These are phyloP conservation scores for Penaeus japonicus DNA, from an alignment of 1,140 invertebrate genomes.

Conservation along the genomic window DNA sequence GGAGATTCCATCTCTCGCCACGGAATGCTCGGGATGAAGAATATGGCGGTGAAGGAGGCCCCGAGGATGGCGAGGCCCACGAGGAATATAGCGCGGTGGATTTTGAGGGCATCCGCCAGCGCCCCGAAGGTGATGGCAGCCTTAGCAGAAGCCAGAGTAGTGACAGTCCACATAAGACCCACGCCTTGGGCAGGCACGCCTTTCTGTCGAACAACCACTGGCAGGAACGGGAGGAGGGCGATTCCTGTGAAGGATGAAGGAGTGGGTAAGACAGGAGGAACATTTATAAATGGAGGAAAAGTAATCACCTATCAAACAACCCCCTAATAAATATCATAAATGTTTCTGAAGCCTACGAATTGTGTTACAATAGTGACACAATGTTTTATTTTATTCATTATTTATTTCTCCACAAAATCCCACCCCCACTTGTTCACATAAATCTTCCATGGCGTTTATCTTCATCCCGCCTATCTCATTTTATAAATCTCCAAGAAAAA, in stretches of 20 bases:
- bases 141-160: conserved; percentile 30
- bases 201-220: conserved; percentile 41
- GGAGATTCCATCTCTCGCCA: not conserved
- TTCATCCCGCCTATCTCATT: no score
- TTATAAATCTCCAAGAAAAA: no score
- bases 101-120: conserved; percentile 44
- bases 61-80: conserved; percentile 2
- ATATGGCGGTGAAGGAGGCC: conserved; percentile 17
- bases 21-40: conserved; percentile 23
- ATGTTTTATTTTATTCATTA: no score
- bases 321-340: no score
- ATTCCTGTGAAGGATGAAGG: conserved; percentile 2
- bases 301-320: no score
- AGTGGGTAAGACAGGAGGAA: no score
- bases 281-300: no score
- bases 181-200: conserved; percentile 44
- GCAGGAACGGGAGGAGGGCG: conserved; percentile 33
- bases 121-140: conserved; percentile 10
- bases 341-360: no score
- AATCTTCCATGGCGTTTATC: no score
- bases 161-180: conserved; percentile 41
- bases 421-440: no score
- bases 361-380: no score
- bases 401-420: no score
- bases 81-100: conserved; percentile 40